Percentiles rank a stretch among this genome's conserved stretches.
phyloP scores from a whole-genome alignment of 2,797 vertebrate species.

The Prionace glauca region DNA sequence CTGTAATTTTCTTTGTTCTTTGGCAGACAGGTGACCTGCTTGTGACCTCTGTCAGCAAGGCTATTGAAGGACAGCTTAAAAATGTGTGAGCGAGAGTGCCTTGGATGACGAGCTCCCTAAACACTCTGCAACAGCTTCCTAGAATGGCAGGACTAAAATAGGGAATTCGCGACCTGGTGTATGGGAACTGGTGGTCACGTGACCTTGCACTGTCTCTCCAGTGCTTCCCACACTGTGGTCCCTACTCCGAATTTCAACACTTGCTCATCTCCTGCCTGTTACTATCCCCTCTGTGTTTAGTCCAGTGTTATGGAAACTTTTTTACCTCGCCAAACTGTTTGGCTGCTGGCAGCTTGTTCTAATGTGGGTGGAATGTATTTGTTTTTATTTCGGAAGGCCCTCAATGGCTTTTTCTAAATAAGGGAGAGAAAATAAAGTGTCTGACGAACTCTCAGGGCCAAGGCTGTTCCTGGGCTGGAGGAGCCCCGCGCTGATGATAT shows the following conservation, averaged over 20 bases:
- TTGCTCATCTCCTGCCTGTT: background rate
- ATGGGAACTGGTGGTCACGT: background rate
- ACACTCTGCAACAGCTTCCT: background rate
- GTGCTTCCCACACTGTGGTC: background rate
- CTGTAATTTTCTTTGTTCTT: too few species aligned
- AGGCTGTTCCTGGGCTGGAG: background rate
- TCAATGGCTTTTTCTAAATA: conserved; percentile 32
- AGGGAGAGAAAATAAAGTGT: background rate
- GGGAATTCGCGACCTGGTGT: background rate
- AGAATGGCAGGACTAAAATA: background rate
- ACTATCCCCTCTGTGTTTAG: background rate
- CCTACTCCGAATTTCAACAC: background rate
- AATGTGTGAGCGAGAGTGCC: background rate
- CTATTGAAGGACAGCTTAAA: background rate
- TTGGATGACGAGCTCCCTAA: background rate
- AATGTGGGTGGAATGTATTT: conserved; percentile 33
- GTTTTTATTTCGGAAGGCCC: conserved; percentile 14
- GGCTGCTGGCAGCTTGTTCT: background rate
- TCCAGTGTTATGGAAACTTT: background rate
- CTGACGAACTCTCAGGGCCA: background rate
- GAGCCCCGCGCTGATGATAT: background rate
- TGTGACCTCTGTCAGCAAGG: conserved; percentile 5
- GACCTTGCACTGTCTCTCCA: background rate
- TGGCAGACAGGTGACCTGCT: background rate
- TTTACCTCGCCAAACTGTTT: background rate